Base-by-base conservation (phyloP, 2,888 invertebrate species). In the Prosapia bicincta region DNA sequence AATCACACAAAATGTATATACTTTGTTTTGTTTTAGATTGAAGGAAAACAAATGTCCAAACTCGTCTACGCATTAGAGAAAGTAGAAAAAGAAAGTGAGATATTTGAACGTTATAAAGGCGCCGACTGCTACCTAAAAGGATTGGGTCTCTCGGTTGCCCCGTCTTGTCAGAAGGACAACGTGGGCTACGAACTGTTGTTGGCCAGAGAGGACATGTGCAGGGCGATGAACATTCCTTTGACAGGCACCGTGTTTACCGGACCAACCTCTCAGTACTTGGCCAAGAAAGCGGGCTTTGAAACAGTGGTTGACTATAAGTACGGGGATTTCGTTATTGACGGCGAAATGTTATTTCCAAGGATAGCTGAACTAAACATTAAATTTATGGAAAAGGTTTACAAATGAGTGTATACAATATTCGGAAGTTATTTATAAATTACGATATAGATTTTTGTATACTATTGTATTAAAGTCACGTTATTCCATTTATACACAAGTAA, bases 221-320 rank as follows among this genome's bases (percentile, higher is more conserved):
- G 26, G 26, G 26, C 15, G 13, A 43, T 65, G 26, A 54, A 54
- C 26, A 65, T 71, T 3, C 7, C 25, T 26, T 26, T 71, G 13
- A 65, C 65, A 10, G 65, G 43, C 6, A 71, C 71, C 6, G 71
- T 26, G 26, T 71, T 71, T 28, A 71, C 71, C 0, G 65, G 71
- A 7, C 9, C 71, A 0, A n/a, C 65, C 6, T 71, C 71, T 6
- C 71, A 71, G 28, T 26, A 71, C 20, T 54, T 71, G 26, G 71
- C 71, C 26, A 26, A 10, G 10, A 71, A 71, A 28, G 65, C 71
- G 0, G 71, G 71, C 5, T 71, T 26, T n/a, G 26, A 24, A 3
- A 71, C 65, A 10, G 26, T 71, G 26, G 23, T 23, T 10, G 43
- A 25, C 15, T 26, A 54, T 15, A 65, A 65, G 20, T 71, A 71